Conservation (phyloP, 2,113 vertebrate genomes). For the Patagioenas fasciata region DNA sequence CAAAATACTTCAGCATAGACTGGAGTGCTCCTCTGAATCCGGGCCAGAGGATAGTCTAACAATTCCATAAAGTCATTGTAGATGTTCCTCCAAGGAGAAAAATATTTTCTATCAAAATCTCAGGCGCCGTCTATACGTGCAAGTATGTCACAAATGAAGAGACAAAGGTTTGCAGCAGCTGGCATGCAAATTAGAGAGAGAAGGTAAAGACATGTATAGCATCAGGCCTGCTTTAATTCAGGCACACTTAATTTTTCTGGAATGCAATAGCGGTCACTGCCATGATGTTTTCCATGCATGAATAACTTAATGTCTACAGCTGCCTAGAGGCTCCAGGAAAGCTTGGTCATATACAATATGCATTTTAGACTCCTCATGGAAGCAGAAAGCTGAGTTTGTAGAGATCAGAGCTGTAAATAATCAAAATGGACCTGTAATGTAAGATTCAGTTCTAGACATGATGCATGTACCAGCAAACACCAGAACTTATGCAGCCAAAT, state of each 20-base stretch:
- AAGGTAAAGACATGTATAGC: background rate
- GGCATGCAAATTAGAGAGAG: background rate
- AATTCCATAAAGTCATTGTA: background rate
- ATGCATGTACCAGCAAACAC: background rate
- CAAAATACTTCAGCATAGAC: background rate
- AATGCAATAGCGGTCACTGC: slow-evolving; percentile 26
- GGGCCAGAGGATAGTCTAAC: background rate
- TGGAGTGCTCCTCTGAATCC: background rate
- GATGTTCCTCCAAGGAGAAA: background rate
- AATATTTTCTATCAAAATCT: background rate
- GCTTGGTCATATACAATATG: background rate
- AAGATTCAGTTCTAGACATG: background rate
- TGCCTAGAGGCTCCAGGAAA: slow-evolving; percentile 27
- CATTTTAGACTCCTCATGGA: background rate
- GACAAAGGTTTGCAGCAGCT: background rate
- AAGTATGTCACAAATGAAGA: background rate
- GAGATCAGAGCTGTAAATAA: background rate
- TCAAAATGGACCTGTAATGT: background rate
- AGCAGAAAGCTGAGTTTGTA: background rate
- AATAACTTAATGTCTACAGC: slow-evolving; percentile 19
- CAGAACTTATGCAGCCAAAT: background rate
- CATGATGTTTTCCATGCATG: slow-evolving; percentile 21
- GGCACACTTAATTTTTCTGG: slow-evolving; percentile 34
- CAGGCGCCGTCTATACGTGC: background rate
- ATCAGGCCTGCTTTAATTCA: background rate